Evolutionary conservation across 1,140 invertebrate species (phyloP), one percentile per base, ranked within the genome.

Genomic region (Drosophila mauritiana): DNA sequence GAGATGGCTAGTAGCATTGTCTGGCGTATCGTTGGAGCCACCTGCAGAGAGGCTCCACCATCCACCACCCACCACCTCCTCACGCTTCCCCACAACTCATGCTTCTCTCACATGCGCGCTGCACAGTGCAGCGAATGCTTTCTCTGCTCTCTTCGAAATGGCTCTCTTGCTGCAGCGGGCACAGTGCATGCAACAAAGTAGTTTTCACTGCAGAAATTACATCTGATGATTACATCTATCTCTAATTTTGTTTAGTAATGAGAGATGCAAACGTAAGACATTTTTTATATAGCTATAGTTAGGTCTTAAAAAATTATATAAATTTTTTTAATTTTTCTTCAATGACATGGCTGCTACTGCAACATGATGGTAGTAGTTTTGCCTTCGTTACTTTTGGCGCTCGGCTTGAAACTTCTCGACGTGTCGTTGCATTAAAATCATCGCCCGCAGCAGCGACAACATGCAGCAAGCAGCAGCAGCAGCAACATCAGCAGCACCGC

Each of bases 381-480:
- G 36, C 25, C 36, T 31, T 48, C 31, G 53, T 51, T 17, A 10
- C 36, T 54, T 27, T 5, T 27, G 17, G 17, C 27, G 20, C 27
- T 42, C n/a, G 15, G n/a, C 40, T 49, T 58, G 37, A 37, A 39
- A 40, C 25, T 55, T 40, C 39, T 42, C 42, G 25, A 58, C 78
- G 67, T 80, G 73, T 46, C 67, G 55, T 49, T 68, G 73, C 79
- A 82, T 78, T 73, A 40, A 72, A 80, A 64, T 65, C 73, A 61
- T 62, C 54, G 54, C 53, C 17, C 34, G 43, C 36, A 65, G 40
- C 55, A 39, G 45, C 34, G 13, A 34, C 56, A 45, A 20, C 42
- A 45, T 48, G 42, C 63, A 49, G 53, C 36, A 67, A 42, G 63
- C 63, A 65, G 49, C 62, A 54, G 27, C 37, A 59, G 63, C 48